These are phyloP conservation scores for Mungos mungo DNA, from an alignment of 2,113 vertebrate species.

Conservation along the genomic window DNA sequence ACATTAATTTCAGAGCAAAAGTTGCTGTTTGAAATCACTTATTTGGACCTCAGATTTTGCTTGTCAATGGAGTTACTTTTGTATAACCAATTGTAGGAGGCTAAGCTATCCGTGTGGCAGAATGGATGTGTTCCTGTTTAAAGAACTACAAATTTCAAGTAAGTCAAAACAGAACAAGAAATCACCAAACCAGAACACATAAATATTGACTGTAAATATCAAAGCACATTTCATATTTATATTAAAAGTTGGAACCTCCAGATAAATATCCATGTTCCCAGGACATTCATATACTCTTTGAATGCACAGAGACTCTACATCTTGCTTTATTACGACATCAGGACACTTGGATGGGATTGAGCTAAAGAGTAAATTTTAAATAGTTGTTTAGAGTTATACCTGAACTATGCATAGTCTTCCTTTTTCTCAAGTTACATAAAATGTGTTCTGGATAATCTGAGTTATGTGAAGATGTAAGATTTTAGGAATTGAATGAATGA, in stretches of 20 bases:
- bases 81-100: background rate
- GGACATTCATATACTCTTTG: background rate
- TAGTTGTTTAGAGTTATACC: background rate
- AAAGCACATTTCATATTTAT: background rate
- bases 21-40: constrained; percentile 15
- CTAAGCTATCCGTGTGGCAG: background rate
- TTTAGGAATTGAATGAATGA: background rate
- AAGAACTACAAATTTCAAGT: background rate
- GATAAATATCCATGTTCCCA: background rate
- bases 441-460: background rate
- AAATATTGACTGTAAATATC: background rate
- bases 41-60: background rate
- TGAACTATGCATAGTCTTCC: background rate
- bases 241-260: background rate
- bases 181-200: background rate
- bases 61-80: constrained; percentile 19
- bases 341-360: background rate
- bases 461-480: background rate
- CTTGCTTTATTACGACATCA: background rate
- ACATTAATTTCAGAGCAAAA: constrained; percentile 54
- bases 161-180: constrained; percentile 31
- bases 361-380: background rate
- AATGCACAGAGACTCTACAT: background rate
- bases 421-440: background rate
- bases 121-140: background rate